These are phyloP conservation scores for Apodemia mormo DNA, from an alignment of 2,888 invertebrate species.

Conservation along the genomic window DNA sequence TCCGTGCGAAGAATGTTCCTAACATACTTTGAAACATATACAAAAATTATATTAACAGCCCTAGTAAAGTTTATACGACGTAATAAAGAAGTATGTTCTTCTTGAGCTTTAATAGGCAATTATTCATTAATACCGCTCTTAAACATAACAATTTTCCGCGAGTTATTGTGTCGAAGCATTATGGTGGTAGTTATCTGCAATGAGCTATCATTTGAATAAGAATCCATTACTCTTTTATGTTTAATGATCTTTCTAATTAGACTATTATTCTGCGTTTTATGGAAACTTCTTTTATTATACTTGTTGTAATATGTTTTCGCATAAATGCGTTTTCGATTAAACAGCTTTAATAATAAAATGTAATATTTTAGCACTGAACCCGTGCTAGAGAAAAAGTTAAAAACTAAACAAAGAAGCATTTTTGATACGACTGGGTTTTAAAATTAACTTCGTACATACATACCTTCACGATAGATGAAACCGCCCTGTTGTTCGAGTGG, in stretches of 20 bases:
- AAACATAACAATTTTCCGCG: constrained; percentile 67
- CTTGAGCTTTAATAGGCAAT: constrained; percentile 68
- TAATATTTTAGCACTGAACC: too few relatives aligned
- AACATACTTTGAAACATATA: constrained; percentile 17
- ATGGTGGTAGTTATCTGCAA: constrained; percentile 69
- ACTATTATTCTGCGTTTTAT: constrained; percentile 56
- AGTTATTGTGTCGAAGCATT: constrained; percentile 75
- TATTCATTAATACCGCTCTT: constrained; percentile 71
- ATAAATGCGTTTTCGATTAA: too few relatives aligned
- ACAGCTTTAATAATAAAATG: too few relatives aligned
- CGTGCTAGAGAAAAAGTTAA: too few relatives aligned
- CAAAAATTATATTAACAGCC: constrained; percentile 25
- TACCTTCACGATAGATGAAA: too few relatives aligned
- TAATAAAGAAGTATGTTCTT: constrained; percentile 65
- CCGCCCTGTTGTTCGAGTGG: too few relatives aligned
- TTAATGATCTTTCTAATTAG: constrained; percentile 76
- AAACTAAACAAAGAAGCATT: too few relatives aligned
- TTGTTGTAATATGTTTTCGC: too few relatives aligned
- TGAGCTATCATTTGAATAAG: constrained; percentile 73
- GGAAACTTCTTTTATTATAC: too few relatives aligned
- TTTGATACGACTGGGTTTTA: too few relatives aligned
- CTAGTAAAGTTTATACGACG: constrained; percentile 46
- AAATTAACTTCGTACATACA: too few relatives aligned
- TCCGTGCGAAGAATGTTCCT: constrained; percentile 1
- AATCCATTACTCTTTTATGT: constrained; percentile 76